Conservation (phyloP, 2,797 vertebrate species). For the Gephyroberyx darwinii region DNA sequence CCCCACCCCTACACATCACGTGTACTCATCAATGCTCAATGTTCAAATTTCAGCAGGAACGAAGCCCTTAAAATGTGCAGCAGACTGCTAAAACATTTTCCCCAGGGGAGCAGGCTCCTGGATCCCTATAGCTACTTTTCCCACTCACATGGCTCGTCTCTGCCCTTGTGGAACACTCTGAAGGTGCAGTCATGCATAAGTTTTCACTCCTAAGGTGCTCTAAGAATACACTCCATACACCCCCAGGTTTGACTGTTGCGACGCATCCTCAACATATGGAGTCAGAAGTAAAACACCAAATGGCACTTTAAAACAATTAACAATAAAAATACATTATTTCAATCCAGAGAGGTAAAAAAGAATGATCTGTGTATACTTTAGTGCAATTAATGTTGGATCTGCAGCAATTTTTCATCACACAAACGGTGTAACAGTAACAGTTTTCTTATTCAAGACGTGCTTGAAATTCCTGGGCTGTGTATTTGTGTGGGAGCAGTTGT, state of each 20-base stretch:
- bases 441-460: no score
- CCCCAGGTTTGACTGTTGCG: no score
- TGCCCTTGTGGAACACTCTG: background rate
- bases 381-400: no score
- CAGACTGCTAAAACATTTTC: background rate
- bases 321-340: no score
- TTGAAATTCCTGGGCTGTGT: no score
- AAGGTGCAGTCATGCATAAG: conserved; percentile 2
- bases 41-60: conserved; percentile 1
- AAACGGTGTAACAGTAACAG: no score
- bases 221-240: no score
- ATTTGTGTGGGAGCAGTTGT: no score
- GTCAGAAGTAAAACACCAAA: background rate
- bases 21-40: conserved; percentile 4
- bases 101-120: conserved; percentile 3
- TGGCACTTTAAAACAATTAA: no score
- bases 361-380: no score
- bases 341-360: no score
- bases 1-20: conserved; percentile 12
- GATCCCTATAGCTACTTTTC: background rate
- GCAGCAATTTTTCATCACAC: no score
- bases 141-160: background rate
- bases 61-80: background rate
- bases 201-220: conserved; percentile 2
- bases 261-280: background rate